Percentiles rank a stretch among this genome's conserved stretches.
These are phyloP conservation scores for Temnopleurus reevesii DNA, from an alignment of 53 echinoderm and acorn worm genomes.

Conservation along the genomic window DNA sequence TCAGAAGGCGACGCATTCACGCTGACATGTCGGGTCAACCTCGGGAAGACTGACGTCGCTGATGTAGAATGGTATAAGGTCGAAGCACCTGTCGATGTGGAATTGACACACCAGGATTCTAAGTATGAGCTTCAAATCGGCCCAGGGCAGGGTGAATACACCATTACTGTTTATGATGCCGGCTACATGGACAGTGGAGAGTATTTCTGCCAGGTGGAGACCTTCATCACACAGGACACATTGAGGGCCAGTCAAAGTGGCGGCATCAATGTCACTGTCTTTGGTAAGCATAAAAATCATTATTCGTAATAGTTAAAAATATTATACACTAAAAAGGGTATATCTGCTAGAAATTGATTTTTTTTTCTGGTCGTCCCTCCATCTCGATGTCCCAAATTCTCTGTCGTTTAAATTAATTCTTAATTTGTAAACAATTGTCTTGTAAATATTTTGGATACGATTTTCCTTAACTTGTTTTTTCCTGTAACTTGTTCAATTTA, in stretches of 20 bases:
- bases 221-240: background rate
- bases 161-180: background rate
- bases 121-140: background rate
- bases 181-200: background rate
- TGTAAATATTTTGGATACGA: no score
- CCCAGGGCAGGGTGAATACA: background rate
- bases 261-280: background rate
- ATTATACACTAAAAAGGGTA: no score
- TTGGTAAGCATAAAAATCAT: background rate
- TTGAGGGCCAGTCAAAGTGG: background rate
- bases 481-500: no score
- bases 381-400: no score
- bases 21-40: background rate
- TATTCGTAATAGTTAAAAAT: no score
- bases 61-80: background rate
- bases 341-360: no score
- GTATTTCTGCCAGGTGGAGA: background rate
- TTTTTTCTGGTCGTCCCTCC: no score
- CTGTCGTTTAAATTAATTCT: no score
- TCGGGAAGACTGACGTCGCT: background rate
- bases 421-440: no score
- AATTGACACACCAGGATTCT: background rate
- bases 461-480: no score
- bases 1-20: background rate
- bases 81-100: background rate